Evolutionary conservation across 2,888 invertebrate genomes (phyloP), one percentile per base, ranked within the genome.

Genomic region (Thecocarcelia acutangulata): DNA sequence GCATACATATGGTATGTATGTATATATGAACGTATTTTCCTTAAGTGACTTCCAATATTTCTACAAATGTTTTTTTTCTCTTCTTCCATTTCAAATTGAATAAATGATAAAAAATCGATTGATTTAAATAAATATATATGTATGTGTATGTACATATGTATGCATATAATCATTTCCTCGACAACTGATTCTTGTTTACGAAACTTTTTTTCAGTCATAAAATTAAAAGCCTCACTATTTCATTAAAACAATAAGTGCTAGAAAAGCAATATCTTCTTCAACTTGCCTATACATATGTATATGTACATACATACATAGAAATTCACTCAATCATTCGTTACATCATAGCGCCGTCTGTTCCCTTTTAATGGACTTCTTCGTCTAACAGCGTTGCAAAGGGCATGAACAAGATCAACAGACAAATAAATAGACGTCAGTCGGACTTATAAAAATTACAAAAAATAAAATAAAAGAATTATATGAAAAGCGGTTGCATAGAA

Each of bases 341-440:
- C 66, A 80, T 69, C 68, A 78, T 73, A 74, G 63, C 79, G 74
- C 74, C 68, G 68, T 64, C 61, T 80, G 61, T 63, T 66, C 40
- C 15, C 24, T 61, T 56, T 61, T 17, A 28, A 63, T 59, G 44
- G 33, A 6, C 33, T 64, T 59, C n/a, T n/a, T 54, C 58, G n/a
- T 59, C 46, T 13, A 54, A 19, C 46, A 73, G 44, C 64, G 33
- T 52, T 59, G 52, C 58, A 78, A 66, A 78, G 78, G 72, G 78
- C 78, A 78, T 72, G 58, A 21, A 46, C 66, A 78, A 72, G 72
- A 78, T 72, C 77, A 78, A 44, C 50, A 66, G 40, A 56, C 24
- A 4, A 33, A 42, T 63, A 24, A 37, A 46, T 21, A 69, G 54
- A 64, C 42, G 24, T 59, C 42, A 42, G 59, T 46, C 40, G 42